phyloP scores from a whole-genome alignment of 2,113 vertebrate species.

The Lethenteron camtschaticum region DNA sequence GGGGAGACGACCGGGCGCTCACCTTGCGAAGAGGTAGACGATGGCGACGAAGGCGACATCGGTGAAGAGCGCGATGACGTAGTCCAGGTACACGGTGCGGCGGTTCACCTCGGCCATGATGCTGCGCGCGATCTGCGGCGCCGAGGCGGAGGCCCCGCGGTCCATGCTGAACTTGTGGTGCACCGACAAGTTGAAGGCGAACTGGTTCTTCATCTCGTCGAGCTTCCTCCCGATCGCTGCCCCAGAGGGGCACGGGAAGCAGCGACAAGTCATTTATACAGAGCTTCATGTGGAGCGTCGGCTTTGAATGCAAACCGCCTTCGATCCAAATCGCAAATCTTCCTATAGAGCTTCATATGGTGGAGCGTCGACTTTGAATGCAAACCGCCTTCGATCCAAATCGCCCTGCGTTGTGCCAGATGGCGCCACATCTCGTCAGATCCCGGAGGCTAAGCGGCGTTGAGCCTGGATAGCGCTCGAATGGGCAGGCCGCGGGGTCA shows the following conservation, averaged over 20 bases:
- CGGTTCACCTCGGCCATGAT: conserved; percentile 27
- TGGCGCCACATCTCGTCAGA: no score
- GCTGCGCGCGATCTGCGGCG: conserved; percentile 30
- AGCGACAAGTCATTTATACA: no score
- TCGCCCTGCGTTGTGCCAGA: no score
- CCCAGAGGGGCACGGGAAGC: background rate
- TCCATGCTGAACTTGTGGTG: conserved; percentile 23
- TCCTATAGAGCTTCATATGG: no score
- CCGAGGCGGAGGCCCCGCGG: conserved; percentile 29
- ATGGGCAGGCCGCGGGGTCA: no score
- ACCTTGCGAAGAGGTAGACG: conserved; percentile 31
- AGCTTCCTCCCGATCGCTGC: conserved; percentile 29
- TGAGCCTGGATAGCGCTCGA: no score
- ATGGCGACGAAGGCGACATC: conserved; percentile 26
- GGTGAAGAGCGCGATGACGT: conserved; percentile 17
- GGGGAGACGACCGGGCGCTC: conserved; percentile 13
- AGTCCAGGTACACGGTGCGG: conserved; percentile 16
- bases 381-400: no score
- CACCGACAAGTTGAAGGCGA: conserved; percentile 49
- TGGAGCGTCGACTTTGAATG: no score
- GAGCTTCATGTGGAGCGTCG: no score
- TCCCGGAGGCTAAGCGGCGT: no score
- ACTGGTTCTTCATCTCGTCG: conserved; percentile 31
- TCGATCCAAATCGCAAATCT: no score
- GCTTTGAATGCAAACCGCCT: no score